Conservation (phyloP, 1,140 invertebrate species). For the Atopsyche davidsoni region DNA sequence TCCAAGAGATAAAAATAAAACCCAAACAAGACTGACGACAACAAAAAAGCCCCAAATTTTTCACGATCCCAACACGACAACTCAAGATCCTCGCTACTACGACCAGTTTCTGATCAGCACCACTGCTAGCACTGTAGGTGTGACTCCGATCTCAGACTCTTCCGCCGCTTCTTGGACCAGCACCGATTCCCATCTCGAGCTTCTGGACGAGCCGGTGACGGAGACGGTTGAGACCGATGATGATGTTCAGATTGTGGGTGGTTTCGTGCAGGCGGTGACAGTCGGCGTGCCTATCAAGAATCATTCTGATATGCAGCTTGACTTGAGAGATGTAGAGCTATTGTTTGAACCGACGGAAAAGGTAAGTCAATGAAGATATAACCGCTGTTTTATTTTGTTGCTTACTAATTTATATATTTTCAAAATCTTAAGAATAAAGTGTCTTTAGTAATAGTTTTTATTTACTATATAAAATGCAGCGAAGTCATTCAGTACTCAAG, state of each 20-base stretch:
- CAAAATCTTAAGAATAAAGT: no score
- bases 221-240: not conserved
- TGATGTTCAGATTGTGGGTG: constrained; percentile 23
- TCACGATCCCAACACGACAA: constrained; percentile 16
- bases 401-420: no score
- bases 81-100: constrained; percentile 41
- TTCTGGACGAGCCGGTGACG: constrained; percentile 1
- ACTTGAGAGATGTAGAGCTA: constrained; percentile 42
- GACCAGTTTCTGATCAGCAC: constrained; percentile 42
- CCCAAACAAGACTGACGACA: constrained; percentile 25
- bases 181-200: constrained; percentile 8
- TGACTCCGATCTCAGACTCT: not conserved
- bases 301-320: constrained; percentile 22
- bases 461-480: no score
- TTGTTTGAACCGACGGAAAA: constrained; percentile 35
- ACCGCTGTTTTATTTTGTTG: no score
- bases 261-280: not conserved
- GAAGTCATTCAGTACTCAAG: no score
- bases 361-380: no score
- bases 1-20: constrained; percentile 34
- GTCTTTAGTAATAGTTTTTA: no score
- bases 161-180: not conserved
- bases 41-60: constrained; percentile 18
- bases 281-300: constrained; percentile 1
- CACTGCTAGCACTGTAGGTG: constrained; percentile 16